Percentiles rank a stretch among this genome's conserved stretches.
Evolutionary conservation across 2,113 vertebrate species (phyloP).

Genomic region (Gulo gulo): DNA sequence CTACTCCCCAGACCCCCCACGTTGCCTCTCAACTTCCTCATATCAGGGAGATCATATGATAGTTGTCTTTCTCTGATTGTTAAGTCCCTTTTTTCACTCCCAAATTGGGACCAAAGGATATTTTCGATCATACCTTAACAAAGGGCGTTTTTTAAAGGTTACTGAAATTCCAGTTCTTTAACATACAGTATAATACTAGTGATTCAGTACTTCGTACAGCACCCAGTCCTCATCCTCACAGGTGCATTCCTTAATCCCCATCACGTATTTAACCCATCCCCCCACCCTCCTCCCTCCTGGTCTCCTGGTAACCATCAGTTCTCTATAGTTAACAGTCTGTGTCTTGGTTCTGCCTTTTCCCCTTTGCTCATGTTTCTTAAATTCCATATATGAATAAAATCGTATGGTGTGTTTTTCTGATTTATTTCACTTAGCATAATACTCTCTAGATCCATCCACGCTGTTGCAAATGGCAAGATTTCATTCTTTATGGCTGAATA

Average conservation of each 20-base stretch:
- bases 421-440: not conserved
- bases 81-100: not conserved
- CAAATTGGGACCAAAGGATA: not conserved
- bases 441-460: not conserved
- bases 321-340: not conserved
- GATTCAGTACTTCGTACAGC: not conserved
- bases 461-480: not conserved
- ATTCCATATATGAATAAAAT: not conserved
- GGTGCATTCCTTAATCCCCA: not conserved
- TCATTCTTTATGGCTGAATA: not conserved
- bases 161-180: not conserved
- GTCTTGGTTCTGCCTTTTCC: not conserved
- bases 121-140: not conserved
- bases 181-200: too few relatives aligned
- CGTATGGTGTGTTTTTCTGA: not conserved
- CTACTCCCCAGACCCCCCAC: too few relatives aligned
- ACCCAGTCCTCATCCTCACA: not conserved
- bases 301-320: not conserved
- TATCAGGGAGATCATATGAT: too few relatives aligned
- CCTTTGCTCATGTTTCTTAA: not conserved
- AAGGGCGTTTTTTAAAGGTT: not conserved
- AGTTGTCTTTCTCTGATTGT: too few relatives aligned
- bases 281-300: not conserved
- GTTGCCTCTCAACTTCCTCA: too few relatives aligned
- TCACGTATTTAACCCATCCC: not conserved